Evolutionary conservation across 1,140 invertebrate genomes (phyloP), one percentile per base, ranked within the genome.

Genomic region (Eriosoma lanigerum): DNA sequence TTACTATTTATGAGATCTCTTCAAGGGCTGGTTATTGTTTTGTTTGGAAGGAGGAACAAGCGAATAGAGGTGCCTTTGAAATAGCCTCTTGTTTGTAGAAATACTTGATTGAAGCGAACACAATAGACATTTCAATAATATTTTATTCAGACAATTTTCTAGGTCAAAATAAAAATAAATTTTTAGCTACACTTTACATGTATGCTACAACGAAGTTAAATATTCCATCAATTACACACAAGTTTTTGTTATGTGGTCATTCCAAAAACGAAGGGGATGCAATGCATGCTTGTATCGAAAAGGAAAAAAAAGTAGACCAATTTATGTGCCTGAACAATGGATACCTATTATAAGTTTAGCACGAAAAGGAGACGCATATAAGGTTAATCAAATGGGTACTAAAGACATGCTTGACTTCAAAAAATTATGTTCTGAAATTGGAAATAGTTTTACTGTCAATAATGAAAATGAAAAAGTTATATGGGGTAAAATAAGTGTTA

Each of bases 21-120:
- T 76, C 75, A 56, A 82, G 68, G 1, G 73, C 82, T 26, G 78
- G 70, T 19, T n/a, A 81, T 15, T 85, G 84, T 70, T 85, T 81
- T 82, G 29, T 83, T 38, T 85, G 84, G 83, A 75, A 85, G 64
- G 84, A 85, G 81, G 75, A 78, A 15, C 50, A 82, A 44, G 83
- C 64, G 0, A 68, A 83, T 3, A 78, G 82, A 38, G 84, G 84
- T 13, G 80, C 82, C 29, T 82, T 75, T 82, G 83, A 81, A 80
- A 66, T 26, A 0, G 38, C 21, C 0, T 48, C 66, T 10, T 70
- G 44, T 48, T 17, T 70, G 15, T 70, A 15, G 24, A 48, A 24
- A 24, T 70, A 48, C 8, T 48, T 46, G 13, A 70, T 48, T 48
- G 9, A 70, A 46, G 0, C 12, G 1, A 46, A 68, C 3, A 46